Base-by-base conservation (phyloP, 1,140 invertebrate genomes). In the Meteorus sp. region DNA sequence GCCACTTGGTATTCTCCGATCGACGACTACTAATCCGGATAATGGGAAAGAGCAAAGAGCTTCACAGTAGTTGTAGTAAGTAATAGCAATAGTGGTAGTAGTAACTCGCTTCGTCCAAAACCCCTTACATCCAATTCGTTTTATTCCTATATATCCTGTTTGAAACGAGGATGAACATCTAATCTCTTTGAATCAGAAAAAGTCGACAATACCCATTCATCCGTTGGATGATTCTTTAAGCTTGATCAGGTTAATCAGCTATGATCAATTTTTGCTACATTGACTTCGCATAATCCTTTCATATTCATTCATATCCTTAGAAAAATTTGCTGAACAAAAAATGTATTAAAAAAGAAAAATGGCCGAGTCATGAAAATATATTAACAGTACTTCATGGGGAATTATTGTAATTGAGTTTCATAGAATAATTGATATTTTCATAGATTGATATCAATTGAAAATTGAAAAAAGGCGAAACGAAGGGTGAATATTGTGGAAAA, bases 131-230 rank as follows among this genome's bases (percentile, higher is more conserved):
- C 39, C 53, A 22, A 8, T 13, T n/a, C 22, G 2, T 20, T 9
- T 23, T 17, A 17, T 39, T n/a, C 25, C 23, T 27, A 13, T 22
- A 2, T 29, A 53, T 31, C 23, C 29, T 52, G 25, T 22, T 20
- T 27, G 45, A 63, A 62, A 65, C 57, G 47, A 41, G n/a, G 53
- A 67, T 64, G 56, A 56, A 41, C 62, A 43, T 60, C 50, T 60
- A 64, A 70, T 65, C 59, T 66, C 44, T 35, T 45, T 50, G 20
- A 63, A 62, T 69, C 59, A 61, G 61, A 60, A 39, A 66, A 59
- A 53, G 23, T 54, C 50, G 29, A 60, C 57, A 62, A 59, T 55
- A 39, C 60, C 60, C 11, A 62, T 58, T 62, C 45, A 64, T 45
- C 60, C 35, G 39, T 45, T 15, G n/a, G n/a, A 29, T 20, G 48